Evolutionary conservation across 2,888 invertebrate species (phyloP), one percentile per base, ranked within the genome.

Genomic region (Eueremaeus valkanovi): DNA sequence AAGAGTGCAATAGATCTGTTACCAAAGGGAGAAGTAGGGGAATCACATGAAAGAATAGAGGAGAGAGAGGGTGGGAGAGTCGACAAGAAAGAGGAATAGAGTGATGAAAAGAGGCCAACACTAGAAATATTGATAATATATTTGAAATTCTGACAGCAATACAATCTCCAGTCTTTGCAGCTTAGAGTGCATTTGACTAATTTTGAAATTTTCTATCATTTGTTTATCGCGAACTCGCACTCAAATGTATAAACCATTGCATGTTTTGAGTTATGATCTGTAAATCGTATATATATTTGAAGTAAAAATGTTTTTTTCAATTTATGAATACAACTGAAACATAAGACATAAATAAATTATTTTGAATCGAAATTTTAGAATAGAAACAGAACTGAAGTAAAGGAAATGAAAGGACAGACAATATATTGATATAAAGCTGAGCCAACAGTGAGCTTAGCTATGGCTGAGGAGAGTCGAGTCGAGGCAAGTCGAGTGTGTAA

Each of bases 401-500:
- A 55, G 55, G n/a, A n/a, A 55, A 66, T 36, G 31, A 61, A 36
- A 63, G 5, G 63, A 66, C 8, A 66, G 66, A 66, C 66, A 66
- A 40, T 40, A 40, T 24, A 29, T n/a, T 21, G 36, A 21, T 24
- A 11, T 9, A 18, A 36, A 66, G 11, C 21, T 24, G 21, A 36
- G 66, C 66, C 66, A 66, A 24, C 66, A 40, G 36, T 58, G 40
- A 31, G 66, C 40, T 40, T 40, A 40, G 31, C 2, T 1, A 21
- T 2, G 66, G 36, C 36, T 66, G 21, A 66, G 66, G 40, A 66
- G n/a, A n/a, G n/a, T n/a, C n/a, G n/a, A n/a, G 66, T 66, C 11
- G 66, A 66, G 66, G 31, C 66, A 66, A 66, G 66, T 66, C n/a
- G 66, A 66, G 66, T 66, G 66, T 66, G 66, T 66, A 66, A 66